Evolutionary conservation across 2,888 invertebrate genomes (phyloP), one percentile per base, ranked within the genome.

Genomic region (Drosophila testacea): DNA sequence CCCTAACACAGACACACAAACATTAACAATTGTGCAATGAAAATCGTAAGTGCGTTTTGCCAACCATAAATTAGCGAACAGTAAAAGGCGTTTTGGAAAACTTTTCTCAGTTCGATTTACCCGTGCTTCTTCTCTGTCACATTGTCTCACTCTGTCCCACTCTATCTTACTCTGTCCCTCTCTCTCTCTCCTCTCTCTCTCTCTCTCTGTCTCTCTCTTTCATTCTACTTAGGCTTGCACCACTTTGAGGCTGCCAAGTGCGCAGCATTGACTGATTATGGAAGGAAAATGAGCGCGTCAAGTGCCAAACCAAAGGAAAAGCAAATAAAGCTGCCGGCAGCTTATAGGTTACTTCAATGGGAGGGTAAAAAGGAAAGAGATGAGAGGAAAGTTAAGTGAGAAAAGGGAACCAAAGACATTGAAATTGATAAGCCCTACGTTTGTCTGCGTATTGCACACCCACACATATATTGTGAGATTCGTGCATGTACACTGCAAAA

Each of bases 381-480:
- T 4, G 6, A 50, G 34, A 22, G n/a, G 9, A 22, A 10, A 13
- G 27, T 27, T 27, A 9, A 28, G 38, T 46, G 51, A 39, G 36
- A n/a, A 38, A n/a, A 41, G 42, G 44, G 52, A 13, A 62, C 47
- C 38, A 42, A 30, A 56, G 60, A 51, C 79, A 77, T 74, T 73
- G 69, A 82, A 79, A 83, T 79, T 82, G 83, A 84, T 83, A 84
- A 82, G 84, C 79, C 70, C 46, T 54, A 74, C 71, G 76, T 79
- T 75, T 69, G 60, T 64, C 63, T 67, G 36, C 27, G 32, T 60
- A 22, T 57, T 47, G 46, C 55, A 41, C 59, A 51, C 36, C 30
- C 75, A 66, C 46, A 47, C 60, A 44, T 50, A 66, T 44, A 46
- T 38, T 46, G 56, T 54, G 60, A 48, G 46, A 56, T 55, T 41